Conservation (phyloP, 30 jellyfish, hydroid and myxozoan species). For the Pelagia noctiluca region DNA sequence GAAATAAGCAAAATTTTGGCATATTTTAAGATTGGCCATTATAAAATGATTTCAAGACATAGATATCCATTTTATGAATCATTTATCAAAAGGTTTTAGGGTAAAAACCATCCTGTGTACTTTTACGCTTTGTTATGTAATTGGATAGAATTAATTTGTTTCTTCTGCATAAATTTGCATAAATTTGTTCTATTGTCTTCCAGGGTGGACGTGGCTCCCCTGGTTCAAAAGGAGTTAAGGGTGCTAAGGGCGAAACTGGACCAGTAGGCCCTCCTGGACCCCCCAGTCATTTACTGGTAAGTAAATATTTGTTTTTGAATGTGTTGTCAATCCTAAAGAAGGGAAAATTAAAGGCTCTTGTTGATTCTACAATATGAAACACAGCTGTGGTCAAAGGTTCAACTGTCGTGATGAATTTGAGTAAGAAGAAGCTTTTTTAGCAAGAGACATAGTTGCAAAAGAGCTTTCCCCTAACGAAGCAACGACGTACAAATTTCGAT, state of each 20-base stretch:
- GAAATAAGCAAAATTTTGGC: too few species aligned
- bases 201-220: slow-evolving; percentile 55
- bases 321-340: neutral
- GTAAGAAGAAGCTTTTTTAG: neutral
- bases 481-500: too few species aligned
- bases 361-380: neutral
- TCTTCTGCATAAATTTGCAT: neutral
- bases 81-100: neutral
- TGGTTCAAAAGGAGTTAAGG: slow-evolving; percentile 64
- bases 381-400: neutral
- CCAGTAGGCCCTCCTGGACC: slow-evolving; percentile 90
- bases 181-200: neutral
- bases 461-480: too few species aligned
- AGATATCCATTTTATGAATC: neutral
- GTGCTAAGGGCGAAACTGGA: slow-evolving; percentile 74
- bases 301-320: neutral
- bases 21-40: neutral
- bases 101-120: neutral
- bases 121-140: neutral
- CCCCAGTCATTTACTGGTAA: slow-evolving; percentile 52
- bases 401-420: neutral
- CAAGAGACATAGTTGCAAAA: neutral
- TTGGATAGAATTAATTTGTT: neutral
- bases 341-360: too few species aligned
- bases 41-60: neutral